Conservation (phyloP, 2,113 vertebrate species). For the Cervus canadensis region DNA sequence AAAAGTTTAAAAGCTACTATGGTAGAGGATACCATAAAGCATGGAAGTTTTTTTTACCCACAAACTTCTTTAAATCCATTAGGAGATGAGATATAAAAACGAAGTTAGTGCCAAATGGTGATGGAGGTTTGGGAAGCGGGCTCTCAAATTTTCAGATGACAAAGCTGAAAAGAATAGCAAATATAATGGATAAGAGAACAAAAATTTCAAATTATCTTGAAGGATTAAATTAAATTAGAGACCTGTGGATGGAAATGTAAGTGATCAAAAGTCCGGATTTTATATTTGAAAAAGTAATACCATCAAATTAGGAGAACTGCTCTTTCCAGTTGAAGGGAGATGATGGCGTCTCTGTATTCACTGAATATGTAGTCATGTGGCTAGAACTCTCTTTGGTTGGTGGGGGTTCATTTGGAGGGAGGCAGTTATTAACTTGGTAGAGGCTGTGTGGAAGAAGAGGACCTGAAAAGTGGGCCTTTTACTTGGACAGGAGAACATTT, state of each 20-base stretch:
- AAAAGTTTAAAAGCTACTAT: background rate
- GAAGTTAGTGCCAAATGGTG: conserved; percentile 7
- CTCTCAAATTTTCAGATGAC: background rate
- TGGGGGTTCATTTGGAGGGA: background rate
- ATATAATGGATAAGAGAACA: background rate
- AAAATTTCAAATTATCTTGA: background rate
- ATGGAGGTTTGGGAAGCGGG: background rate
- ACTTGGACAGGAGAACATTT: background rate
- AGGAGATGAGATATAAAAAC: background rate
- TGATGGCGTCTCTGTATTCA: background rate
- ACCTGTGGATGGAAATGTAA: background rate
- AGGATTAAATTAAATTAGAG: background rate
- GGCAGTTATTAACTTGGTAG: background rate
- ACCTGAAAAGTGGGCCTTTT: background rate
- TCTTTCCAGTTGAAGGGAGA: background rate
- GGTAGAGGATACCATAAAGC: background rate
- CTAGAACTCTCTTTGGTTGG: background rate
- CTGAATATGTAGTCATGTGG: no score
- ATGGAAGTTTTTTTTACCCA: background rate
- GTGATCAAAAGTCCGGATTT: background rate
- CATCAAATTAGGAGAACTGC: background rate
- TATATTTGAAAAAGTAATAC: background rate
- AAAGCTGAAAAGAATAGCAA: background rate
- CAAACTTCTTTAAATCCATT: background rate
- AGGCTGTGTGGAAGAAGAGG: background rate